Evolutionary conservation across 53 echinoderm and acorn worm species (phyloP), one percentile per base, ranked within the genome.

Genomic region (Mesocentrotus franciscanus): DNA sequence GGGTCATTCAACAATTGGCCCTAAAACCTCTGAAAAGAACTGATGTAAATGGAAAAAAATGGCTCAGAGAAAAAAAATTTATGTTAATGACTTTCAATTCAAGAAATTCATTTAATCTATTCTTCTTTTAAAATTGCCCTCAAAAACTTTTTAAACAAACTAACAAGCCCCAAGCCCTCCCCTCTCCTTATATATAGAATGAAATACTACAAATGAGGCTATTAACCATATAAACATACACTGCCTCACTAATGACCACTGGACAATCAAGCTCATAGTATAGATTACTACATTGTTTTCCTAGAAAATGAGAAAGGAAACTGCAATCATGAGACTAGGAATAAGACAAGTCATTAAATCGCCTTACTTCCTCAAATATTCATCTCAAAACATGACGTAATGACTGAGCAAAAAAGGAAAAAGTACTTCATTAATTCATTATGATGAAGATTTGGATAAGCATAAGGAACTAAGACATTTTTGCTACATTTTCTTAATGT

Each of bases 301-400:
- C 26, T 27, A 58, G 58, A 87, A 87, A 57, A 27, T 11, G 12
- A 29, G 58, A 58, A 87, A 87, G 87, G 58, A 58, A 56, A 58
- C 58, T 57, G 20, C 81, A 81, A 42, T 81, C 20, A 0, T 81
- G 22, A 81, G 81, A 33, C 30, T 76, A 9, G 76, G 15, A 81
- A 81, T 42, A 7, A 33, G 18, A 42, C 24, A 84, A 27, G 18
- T 58, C 58, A 58, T 42, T 20, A 87, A 57, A 58, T 87, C 29
- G 59, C 87, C 87, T 87, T 57, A 87, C 87, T 87, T 87, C 87
- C 87, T 87, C 59, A 57, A 56, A 56, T 58, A 58, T 87, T 12
- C 87, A 10, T 58, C 24, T 49, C 29, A 87, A 58, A 58, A 87
- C 87, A 87, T 87, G 58, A 87, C 56, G 57, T 27, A 58, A 58